Evolutionary conservation across 2,113 vertebrate species (phyloP), one percentile per base, ranked within the genome.

Genomic region (Oxyruncus cristatus): DNA sequence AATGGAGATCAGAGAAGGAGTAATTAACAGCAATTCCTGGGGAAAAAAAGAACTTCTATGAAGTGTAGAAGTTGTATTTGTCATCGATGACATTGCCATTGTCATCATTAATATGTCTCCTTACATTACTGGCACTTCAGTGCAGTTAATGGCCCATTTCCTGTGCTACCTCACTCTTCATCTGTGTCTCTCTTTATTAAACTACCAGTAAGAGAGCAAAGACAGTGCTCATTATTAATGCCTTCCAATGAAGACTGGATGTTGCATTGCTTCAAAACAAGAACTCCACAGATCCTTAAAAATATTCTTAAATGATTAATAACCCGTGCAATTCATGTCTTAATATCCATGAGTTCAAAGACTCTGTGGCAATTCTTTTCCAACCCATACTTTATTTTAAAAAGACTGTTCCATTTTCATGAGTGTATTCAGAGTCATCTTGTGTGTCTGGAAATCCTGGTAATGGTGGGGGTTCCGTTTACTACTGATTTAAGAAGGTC

Each of bases 81-180:
- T 96, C 82, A 94, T 46, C 72, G 92, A 18, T 97, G 96, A 95
- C 96, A 98, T 66, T 95, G 95, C 70, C 74, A 44, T 55, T 97
- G 97, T 96, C 96, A 89, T 97, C 71, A 95, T 95, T 97, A 93
- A 97, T 97, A 85, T 56, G 42, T 96, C 96, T 96, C 61, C 35
- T 55, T 71, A 75, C 50, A 96, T 97, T 97, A 95, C n/a, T 76
- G 65, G 93, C 47, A 91, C 63, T 96, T 96, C n/a, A 95, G 75
- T 77, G 84, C n/a, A 87, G 80, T 92, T 98, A 98, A 98, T 73
- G 94, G 94, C 75, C 78, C 93, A 59, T 96, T 97, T 94, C 92
- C 95, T 55, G 77, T 65, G 87, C 78, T 85, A 85, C 63, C 91
- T 89, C 44, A 56, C 33, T 95, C 74, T 73, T 79, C 66, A 94